These are phyloP conservation scores for Cataglyphis livida DNA, from an alignment of 2,888 invertebrate species.

Conservation along the genomic window DNA sequence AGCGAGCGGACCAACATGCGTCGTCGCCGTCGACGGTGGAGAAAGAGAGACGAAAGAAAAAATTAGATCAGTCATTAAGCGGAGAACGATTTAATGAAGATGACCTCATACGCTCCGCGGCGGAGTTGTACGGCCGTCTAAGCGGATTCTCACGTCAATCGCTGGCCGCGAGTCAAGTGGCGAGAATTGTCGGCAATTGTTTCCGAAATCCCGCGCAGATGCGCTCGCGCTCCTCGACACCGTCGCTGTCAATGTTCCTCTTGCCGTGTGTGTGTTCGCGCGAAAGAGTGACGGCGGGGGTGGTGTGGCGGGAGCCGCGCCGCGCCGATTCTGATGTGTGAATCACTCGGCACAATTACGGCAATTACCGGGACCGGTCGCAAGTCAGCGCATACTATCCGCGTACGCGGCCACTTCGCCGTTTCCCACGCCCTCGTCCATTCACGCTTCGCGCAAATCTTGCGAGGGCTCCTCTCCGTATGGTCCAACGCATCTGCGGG, in stretches of 20 bases:
- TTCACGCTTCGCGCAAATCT: conserved; percentile 85
- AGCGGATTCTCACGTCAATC: conserved; percentile 86
- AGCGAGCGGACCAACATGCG: not conserved
- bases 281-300: conserved; percentile 61
- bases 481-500: conserved; percentile 62
- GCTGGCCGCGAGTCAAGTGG: conserved; percentile 85
- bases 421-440: conserved; percentile 85
- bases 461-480: conserved; percentile 65
- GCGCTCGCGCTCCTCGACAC: conserved; percentile 76
- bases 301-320: conserved; percentile 54
- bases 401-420: conserved; percentile 78
- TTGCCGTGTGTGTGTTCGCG: conserved; percentile 32
- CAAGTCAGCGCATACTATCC: conserved; percentile 80
- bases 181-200: conserved; percentile 86
- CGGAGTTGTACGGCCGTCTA: conserved; percentile 78
- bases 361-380: conserved; percentile 83
- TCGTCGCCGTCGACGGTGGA: conserved; percentile 33
- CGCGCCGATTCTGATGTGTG: conserved; percentile 83
- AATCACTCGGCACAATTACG: conserved; percentile 86
- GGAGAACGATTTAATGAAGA: conserved; percentile 86
- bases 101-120: conserved; percentile 84
- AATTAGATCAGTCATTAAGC: conserved; percentile 85
- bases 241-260: conserved; percentile 65
- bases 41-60: conserved; percentile 72
- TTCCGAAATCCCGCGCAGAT: conserved; percentile 86